phyloP scores from a whole-genome alignment of 2,797 vertebrate species.

The Bradypodion pumilum region DNA sequence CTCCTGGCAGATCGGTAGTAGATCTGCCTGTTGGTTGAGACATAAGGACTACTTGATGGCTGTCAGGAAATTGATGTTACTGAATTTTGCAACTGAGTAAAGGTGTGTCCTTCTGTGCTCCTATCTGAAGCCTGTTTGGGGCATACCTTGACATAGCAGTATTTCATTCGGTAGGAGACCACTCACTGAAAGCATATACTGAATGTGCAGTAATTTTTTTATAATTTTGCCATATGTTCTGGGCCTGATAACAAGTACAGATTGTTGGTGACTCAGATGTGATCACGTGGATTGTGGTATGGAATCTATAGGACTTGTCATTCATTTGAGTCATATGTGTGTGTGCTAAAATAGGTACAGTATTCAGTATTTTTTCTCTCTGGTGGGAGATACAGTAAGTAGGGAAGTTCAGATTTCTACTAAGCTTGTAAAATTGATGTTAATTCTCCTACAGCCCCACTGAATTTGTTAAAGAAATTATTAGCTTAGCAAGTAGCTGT shows the following conservation, averaged over 20 bases:
- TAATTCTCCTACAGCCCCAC: background rate
- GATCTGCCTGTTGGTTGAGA: too few species aligned
- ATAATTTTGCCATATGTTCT: background rate
- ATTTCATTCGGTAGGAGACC: background rate
- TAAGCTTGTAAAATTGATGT: background rate
- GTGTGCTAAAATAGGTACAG: background rate
- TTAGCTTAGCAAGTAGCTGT: background rate
- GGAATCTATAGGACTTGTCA: accelerated
- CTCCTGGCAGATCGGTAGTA: background rate
- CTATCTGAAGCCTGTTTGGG: background rate
- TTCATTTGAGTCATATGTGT: background rate
- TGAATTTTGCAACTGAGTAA: background rate
- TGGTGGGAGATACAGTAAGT: background rate
- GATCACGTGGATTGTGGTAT: background rate
- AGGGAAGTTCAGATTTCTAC: background rate
- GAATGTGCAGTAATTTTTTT: background rate
- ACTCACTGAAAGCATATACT: background rate
- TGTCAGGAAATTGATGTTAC: too few species aligned
- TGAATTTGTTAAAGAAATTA: background rate
- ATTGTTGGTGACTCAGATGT: background rate
- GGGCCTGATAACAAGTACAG: background rate
- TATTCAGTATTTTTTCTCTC: background rate
- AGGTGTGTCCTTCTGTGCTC: background rate
- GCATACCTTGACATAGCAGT: background rate
- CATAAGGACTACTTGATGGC: too few species aligned